Evolutionary conservation across 2,113 vertebrate species (phyloP).

Genomic region (Gobius niger): DNA sequence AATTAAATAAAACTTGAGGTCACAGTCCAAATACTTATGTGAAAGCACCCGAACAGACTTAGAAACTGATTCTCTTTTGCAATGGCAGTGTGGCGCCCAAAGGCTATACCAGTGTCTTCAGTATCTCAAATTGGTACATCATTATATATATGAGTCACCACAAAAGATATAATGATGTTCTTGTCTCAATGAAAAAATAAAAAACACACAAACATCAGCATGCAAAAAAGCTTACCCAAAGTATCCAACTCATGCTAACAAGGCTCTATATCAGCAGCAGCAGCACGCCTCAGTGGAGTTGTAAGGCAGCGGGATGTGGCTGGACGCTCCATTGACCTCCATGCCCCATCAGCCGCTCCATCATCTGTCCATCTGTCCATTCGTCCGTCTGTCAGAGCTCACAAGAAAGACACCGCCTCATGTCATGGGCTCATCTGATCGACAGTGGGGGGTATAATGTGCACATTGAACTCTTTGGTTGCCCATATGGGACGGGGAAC

Average conservation of each 20-base stretch:
- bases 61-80: no score
- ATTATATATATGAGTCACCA: no score
- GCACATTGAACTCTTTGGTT: neutral
- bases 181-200: no score
- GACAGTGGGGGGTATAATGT: neutral
- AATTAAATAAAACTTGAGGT: no score
- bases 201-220: constrained; percentile 10
- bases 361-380: constrained; percentile 53
- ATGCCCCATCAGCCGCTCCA: constrained; percentile 49
- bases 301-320: constrained; percentile 37
- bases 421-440: constrained; percentile 31
- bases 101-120: no score
- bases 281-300: constrained; percentile 46
- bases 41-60: no score
- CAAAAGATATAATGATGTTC: no score
- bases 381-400: constrained; percentile 47
- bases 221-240: neutral
- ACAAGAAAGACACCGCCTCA: constrained; percentile 29
- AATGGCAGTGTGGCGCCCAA: no score
- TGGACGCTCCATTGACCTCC: constrained; percentile 49
- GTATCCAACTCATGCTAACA: constrained; percentile 23
- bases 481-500: neutral
- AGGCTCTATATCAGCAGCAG: constrained; percentile 43
- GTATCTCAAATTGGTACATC: no score
- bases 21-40: no score